Conservation (phyloP, 2,113 vertebrate genomes). For the Fregetta grallaria region DNA sequence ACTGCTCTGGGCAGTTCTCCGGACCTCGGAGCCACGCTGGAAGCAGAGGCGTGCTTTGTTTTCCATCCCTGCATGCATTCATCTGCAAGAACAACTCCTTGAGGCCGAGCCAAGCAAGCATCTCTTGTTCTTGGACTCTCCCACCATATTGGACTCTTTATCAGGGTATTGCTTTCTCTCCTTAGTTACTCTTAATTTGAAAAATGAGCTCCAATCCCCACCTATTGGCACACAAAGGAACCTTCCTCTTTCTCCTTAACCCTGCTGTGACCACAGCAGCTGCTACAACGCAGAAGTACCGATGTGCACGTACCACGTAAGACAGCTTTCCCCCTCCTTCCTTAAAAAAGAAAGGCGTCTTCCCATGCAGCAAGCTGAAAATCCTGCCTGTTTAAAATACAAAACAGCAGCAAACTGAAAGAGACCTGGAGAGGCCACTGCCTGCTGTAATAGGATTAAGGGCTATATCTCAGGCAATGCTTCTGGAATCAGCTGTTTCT, state of each 20-base stretch:
- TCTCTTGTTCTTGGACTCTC: not conserved
- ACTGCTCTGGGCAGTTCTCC: not conserved
- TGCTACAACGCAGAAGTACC: not conserved
- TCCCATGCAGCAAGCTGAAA: not conserved
- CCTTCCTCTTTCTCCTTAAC: conserved; percentile 43
- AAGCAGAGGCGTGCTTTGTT: not conserved
- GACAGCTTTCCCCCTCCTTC: not conserved
- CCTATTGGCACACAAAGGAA: conserved; percentile 52
- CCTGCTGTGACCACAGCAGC: not conserved
- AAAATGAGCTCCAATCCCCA: conserved; percentile 49
- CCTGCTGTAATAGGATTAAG: conserved; percentile 38
- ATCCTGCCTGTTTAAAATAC: not conserved
- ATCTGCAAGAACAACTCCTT: not conserved
- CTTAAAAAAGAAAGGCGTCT: not conserved
- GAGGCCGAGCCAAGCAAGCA: not conserved
- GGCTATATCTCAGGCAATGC: conserved; percentile 33
- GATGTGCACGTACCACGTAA: fast-evolving
- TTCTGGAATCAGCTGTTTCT: conserved; percentile 55
- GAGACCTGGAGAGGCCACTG: not conserved
- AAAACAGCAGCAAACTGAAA: not conserved
- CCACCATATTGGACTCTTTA: conserved; percentile 24
- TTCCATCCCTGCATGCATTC: not conserved
- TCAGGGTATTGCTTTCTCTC: not conserved
- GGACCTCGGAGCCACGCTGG: fast-evolving
- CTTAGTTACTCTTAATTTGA: conserved; percentile 19